These are phyloP conservation scores for Acipenser transmontanus DNA, from an alignment of 2,797 vertebrate species.

Conservation along the genomic window DNA sequence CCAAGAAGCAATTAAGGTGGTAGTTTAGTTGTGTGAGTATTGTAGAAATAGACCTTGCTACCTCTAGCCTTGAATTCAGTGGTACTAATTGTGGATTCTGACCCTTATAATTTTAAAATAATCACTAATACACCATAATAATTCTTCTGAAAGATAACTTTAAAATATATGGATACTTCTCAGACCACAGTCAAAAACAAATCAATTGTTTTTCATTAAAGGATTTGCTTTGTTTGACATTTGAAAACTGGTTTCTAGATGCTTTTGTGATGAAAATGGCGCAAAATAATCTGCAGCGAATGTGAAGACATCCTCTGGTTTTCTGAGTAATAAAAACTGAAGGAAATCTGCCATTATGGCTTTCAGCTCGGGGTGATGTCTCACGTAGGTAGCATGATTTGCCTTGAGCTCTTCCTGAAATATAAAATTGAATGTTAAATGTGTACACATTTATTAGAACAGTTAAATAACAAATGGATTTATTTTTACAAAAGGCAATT, in stretches of 20 bases:
- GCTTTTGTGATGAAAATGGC: constrained; percentile 37
- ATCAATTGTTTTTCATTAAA: background rate
- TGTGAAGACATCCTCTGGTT: constrained; percentile 66
- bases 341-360: constrained; percentile 78
- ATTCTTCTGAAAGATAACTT: too few species aligned
- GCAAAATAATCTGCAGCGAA: constrained; percentile 77
- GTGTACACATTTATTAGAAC: background rate
- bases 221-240: constrained; percentile 1
- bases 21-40: too few species aligned
- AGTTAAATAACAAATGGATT: too few species aligned
- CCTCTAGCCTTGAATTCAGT: too few species aligned
- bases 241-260: constrained; percentile 23
- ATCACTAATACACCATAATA: too few species aligned
- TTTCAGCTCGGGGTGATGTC: constrained; percentile 73
- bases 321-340: constrained; percentile 73
- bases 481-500: background rate
- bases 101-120: too few species aligned
- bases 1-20: too few species aligned
- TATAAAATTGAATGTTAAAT: background rate
- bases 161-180: too few species aligned
- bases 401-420: constrained; percentile 72
- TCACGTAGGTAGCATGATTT: constrained; percentile 63
- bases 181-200: too few species aligned
- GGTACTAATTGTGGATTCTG: too few species aligned
- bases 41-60: too few species aligned